Percentiles rank a stretch among this genome's conserved stretches.
phyloP scores from a whole-genome alignment of 2,888 invertebrate genomes.

The Caenorhabditis sp. region DNA sequence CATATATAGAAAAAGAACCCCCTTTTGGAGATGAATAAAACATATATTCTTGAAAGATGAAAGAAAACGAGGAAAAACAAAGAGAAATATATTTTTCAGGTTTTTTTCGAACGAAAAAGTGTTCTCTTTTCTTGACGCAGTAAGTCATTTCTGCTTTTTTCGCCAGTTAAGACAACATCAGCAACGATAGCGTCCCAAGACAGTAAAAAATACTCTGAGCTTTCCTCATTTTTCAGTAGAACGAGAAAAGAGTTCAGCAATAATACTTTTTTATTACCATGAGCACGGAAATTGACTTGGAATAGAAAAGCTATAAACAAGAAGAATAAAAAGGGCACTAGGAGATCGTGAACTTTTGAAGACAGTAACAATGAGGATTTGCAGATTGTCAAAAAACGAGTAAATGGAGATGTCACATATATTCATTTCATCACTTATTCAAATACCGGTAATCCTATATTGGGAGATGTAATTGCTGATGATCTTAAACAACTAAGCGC shows the following conservation, averaged over 20 bases:
- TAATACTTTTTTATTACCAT: not conserved
- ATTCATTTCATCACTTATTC: conserved; percentile 35
- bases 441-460: conserved; percentile 13
- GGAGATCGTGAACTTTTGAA: not conserved
- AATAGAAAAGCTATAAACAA: conserved; percentile 1
- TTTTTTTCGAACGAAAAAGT: no score
- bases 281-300: not conserved
- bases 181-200: conserved; percentile 30
- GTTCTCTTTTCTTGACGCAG: no score
- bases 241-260: conserved; percentile 1
- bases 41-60: no score
- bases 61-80: no score
- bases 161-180: conserved; percentile 20
- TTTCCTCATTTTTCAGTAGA: not conserved
- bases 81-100: no score
- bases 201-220: conserved; percentile 1
- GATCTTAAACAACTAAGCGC: conserved; percentile 34
- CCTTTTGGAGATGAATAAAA: not conserved
- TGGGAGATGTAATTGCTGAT: conserved; percentile 43
- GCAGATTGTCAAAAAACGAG: conserved; percentile 31
- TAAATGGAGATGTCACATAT: conserved; percentile 11
- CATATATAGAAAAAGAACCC: no score
- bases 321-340: not conserved
- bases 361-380: conserved; percentile 3
- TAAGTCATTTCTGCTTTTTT: no score